A percentile compares a stretch with the other conserved stretches of the same genome.
Evolutionary conservation across 2,888 invertebrate genomes (phyloP).

Genomic region (Apotomis betuletana): DNA sequence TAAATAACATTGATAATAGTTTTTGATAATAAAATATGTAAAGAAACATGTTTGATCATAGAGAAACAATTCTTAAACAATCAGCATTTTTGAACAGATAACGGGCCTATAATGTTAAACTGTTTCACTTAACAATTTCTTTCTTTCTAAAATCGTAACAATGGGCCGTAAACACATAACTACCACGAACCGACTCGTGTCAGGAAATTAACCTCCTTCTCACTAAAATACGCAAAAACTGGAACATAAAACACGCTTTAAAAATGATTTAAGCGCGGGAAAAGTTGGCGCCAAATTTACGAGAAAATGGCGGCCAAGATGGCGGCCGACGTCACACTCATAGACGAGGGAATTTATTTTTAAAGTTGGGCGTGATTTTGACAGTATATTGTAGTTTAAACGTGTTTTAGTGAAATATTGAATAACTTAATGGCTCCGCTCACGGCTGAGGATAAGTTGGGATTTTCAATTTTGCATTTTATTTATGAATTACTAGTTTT

Average conservation of each 20-base stretch:
- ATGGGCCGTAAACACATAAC: slow-evolving; percentile 7
- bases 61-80: too few species aligned
- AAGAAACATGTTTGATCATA: too few species aligned
- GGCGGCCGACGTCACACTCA: slow-evolving; percentile 18
- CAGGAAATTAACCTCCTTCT: slow-evolving; percentile 19
- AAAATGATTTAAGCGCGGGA: slow-evolving; percentile 22
- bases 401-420: slow-evolving; percentile 28
- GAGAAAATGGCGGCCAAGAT: slow-evolving; percentile 19
- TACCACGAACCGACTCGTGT: slow-evolving; percentile 5
- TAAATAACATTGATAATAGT: too few species aligned
- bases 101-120: too few species aligned
- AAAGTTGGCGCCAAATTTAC: slow-evolving; percentile 15
- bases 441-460: neutral
- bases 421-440: slow-evolving; percentile 11
- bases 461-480: neutral
- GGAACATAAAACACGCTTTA: slow-evolving; percentile 16
- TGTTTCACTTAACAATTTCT: too few species aligned
- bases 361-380: slow-evolving; percentile 25
- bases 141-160: neutral
- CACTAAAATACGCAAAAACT: slow-evolving; percentile 16
- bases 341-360: slow-evolving; percentile 27
- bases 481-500: neutral
- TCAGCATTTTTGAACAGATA: too few species aligned
- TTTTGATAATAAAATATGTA: too few species aligned
- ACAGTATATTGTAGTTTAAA: slow-evolving; percentile 26